Conservation (phyloP, 2,888 invertebrate species). For the Sussaba pulchella region DNA sequence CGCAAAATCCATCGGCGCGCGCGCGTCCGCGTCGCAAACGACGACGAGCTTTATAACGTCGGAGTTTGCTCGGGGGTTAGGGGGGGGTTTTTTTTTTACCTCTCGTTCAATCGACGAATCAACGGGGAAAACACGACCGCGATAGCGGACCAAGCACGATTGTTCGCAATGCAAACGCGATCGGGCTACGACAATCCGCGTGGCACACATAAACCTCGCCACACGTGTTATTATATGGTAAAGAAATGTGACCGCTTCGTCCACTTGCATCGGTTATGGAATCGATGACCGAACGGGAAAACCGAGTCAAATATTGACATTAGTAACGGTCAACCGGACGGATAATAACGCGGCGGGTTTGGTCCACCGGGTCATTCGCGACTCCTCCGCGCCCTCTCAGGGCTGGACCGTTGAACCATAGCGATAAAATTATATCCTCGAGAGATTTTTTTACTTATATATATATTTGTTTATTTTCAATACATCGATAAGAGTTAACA, state of each 20-base stretch:
- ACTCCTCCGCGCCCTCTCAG: too few relatives aligned
- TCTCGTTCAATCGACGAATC: too few relatives aligned
- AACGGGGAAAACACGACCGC: neutral
- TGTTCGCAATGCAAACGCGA: neutral
- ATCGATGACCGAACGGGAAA: too few relatives aligned
- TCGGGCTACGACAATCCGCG: neutral
- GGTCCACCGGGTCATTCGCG: too few relatives aligned
- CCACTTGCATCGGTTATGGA: too few relatives aligned
- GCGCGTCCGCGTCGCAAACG: neutral
- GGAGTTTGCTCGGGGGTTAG: neutral
- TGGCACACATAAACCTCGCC: neutral
- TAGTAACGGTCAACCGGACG: neutral
- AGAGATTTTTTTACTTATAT: too few relatives aligned
- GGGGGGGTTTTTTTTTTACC: neutral
- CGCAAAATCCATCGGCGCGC: neutral
- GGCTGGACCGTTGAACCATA: too few relatives aligned
- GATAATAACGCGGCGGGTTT: constrained; percentile 8
- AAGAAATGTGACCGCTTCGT: neutral
- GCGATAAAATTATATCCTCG: too few relatives aligned
- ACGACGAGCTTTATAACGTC: neutral
- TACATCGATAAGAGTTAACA: too few relatives aligned
- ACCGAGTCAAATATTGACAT: constrained; percentile 20
- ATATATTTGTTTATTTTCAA: too few relatives aligned
- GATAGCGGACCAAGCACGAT: neutral
- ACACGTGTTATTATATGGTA: too few relatives aligned